phyloP scores from a whole-genome alignment of 2,113 vertebrate species.

The Caranx melampygus region DNA sequence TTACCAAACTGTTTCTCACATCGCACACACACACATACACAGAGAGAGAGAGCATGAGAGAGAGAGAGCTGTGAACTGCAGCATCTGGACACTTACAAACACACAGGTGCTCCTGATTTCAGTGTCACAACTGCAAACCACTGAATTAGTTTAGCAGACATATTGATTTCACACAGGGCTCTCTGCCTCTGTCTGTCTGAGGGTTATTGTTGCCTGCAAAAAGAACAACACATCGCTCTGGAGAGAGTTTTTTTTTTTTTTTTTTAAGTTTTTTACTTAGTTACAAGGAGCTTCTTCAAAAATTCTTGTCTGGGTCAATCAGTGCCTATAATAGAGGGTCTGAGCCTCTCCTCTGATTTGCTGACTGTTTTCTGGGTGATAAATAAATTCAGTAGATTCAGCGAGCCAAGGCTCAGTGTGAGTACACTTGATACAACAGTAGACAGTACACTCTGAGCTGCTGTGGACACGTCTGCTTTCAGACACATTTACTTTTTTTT shows the following conservation, averaged over 20 bases:
- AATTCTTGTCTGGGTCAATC: background rate
- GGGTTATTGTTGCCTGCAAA: constrained; percentile 3
- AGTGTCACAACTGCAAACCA: background rate
- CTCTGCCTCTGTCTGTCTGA: constrained; percentile 12
- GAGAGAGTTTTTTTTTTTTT: constrained; percentile 10
- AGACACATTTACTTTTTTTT: too few relatives aligned
- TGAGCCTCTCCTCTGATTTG: too few relatives aligned
- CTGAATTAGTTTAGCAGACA: constrained; percentile 20
- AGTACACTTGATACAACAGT: too few relatives aligned
- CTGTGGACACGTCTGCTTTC: too few relatives aligned
- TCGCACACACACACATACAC: constrained; percentile 5
- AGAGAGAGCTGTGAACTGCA: background rate
- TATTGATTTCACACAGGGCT: constrained; percentile 45
- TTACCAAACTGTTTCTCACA: constrained; percentile 28
- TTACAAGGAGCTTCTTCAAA: background rate
- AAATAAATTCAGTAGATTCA: too few relatives aligned
- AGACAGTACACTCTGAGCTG: too few relatives aligned
- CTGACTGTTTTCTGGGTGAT: too few relatives aligned
- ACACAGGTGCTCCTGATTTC: background rate
- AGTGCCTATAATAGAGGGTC: background rate
- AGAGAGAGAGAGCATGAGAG: background rate
- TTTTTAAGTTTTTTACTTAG: background rate
- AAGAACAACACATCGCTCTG: constrained; percentile 9
- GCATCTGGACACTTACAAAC: constrained; percentile 12
- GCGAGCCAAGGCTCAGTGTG: too few relatives aligned